phyloP scores from a whole-genome alignment of 2,797 vertebrate genomes.

The Liparis tanakae region DNA sequence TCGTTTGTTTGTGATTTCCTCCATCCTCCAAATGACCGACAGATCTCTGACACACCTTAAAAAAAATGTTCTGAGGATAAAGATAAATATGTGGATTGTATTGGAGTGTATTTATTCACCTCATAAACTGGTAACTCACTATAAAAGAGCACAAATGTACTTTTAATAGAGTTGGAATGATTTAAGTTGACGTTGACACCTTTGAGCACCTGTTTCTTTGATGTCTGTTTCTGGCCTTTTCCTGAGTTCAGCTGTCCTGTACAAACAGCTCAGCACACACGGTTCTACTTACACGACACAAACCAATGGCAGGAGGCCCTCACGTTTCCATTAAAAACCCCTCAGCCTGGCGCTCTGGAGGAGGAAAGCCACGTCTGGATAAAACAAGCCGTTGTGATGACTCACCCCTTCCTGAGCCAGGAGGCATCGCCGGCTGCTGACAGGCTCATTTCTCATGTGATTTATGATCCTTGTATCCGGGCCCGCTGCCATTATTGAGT shows the following conservation, averaged over 20 bases:
- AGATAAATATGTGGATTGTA: neutral
- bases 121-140: neutral
- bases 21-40: neutral
- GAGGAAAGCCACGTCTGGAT: neutral
- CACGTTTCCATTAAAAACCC: constrained; percentile 27
- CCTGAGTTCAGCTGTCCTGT: constrained; percentile 28
- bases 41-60: neutral
- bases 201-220: neutral
- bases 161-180: neutral
- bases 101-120: neutral
- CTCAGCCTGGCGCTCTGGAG: neutral
- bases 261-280: constrained; percentile 49
- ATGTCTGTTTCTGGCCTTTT: neutral
- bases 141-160: neutral
- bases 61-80: neutral
- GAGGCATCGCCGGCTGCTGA: constrained; percentile 14
- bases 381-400: neutral
- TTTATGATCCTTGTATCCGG: constrained; percentile 14
- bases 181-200: neutral
- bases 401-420: constrained; percentile 11
- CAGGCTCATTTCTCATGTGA: constrained; percentile 21
- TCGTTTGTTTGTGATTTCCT: neutral
- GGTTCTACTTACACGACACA: constrained; percentile 31
- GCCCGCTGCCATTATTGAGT: neutral
- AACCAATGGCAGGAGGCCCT: constrained; percentile 39